A percentile compares a stretch with the other conserved stretches of the same genome.
phyloP scores from a whole-genome alignment of 2,113 vertebrate genomes.

The Pseudois nayaur region DNA sequence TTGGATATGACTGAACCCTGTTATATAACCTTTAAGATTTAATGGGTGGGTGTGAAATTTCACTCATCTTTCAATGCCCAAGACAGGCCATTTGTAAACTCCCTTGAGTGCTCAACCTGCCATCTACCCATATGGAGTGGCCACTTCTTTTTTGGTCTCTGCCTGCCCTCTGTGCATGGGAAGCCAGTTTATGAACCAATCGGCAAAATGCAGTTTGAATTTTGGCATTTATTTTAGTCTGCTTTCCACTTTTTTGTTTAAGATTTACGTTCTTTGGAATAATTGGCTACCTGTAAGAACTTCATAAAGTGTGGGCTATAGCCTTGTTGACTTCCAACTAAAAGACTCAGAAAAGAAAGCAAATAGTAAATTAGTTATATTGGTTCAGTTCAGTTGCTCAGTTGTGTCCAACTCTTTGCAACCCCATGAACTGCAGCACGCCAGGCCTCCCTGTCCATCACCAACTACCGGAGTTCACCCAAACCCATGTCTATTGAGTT shows the following conservation, averaged over 20 bases:
- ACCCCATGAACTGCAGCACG: accelerated
- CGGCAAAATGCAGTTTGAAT: background rate
- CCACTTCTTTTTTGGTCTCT: background rate
- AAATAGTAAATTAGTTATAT: background rate
- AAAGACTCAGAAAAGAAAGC: conserved; percentile 19
- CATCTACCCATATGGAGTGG: too few relatives aligned
- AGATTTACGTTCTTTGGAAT: background rate
- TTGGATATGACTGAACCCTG: background rate
- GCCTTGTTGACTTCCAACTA: conserved; percentile 3
- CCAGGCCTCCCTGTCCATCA: background rate
- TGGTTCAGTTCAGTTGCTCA: accelerated
- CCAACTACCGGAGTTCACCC: background rate
- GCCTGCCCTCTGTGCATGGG: accelerated
- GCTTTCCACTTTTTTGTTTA: conserved; percentile 14
- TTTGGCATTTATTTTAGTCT: background rate
- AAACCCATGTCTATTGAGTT: background rate
- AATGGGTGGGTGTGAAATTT: background rate
- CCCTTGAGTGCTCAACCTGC: background rate
- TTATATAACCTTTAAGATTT: background rate
- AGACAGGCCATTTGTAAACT: background rate
- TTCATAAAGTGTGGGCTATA: background rate
- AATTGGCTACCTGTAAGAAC: background rate
- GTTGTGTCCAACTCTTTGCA: accelerated
- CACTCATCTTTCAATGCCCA: background rate
- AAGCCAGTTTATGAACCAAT: background rate